Percentiles rank a stretch among this genome's conserved stretches.
These are phyloP conservation scores for Asarcornis scutulata DNA, from an alignment of 2,113 vertebrate genomes.

Conservation along the genomic window DNA sequence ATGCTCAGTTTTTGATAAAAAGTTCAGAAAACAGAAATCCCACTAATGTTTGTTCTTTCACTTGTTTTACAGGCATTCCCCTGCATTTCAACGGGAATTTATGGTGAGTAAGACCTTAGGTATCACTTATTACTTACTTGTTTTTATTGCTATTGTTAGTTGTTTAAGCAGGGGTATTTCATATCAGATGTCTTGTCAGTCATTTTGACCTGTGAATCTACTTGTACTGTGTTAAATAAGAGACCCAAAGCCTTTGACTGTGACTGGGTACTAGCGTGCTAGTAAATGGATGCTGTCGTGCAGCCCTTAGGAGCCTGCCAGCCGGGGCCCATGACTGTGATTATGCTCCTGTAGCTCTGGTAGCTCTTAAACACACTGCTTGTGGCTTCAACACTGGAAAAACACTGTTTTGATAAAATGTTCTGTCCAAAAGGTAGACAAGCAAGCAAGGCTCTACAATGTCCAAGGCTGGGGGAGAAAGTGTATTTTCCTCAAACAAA, in stretches of 20 bases:
- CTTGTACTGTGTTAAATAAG: neutral
- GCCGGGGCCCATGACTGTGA: neutral
- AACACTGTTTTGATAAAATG: rapidly evolving
- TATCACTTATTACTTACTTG: neutral
- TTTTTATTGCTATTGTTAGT: neutral
- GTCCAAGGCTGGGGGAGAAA: neutral
- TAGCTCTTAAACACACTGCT: neutral
- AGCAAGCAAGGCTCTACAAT: neutral
- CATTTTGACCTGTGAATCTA: neutral
- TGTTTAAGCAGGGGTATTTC: neutral
- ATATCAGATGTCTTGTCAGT: neutral
- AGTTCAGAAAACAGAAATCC: neutral
- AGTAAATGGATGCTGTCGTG: neutral
- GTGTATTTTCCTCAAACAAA: neutral
- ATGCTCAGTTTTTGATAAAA: slow-evolving; percentile 19
- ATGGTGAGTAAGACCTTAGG: slow-evolving; percentile 83
- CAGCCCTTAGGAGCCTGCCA: neutral
- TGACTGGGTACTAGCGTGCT: neutral
- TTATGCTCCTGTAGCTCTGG: neutral
- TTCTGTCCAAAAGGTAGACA: neutral
- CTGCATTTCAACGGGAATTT: slow-evolving; percentile 99
- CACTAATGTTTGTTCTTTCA: slow-evolving; percentile 19
- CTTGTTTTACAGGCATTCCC: slow-evolving; percentile 92
- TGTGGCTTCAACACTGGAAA: neutral
- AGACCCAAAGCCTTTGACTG: neutral